Evolutionary conservation across 2,797 vertebrate genomes (phyloP), one percentile per base, ranked within the genome.

Genomic region (Gadopsis marmoratus): DNA sequence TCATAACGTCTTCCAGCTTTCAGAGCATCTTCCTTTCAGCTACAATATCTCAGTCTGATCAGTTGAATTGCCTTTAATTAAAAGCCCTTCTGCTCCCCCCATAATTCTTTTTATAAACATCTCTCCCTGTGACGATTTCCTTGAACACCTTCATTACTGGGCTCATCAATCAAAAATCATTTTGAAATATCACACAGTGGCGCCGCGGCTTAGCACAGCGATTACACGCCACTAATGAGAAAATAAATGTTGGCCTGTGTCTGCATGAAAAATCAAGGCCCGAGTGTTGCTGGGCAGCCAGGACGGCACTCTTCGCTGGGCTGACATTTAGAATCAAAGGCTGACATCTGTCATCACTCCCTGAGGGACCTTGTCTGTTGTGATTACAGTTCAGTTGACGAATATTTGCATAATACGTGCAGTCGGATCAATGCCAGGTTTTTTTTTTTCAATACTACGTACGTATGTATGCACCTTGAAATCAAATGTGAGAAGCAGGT

Each of bases 321-420:
- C 81, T 93, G 94, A 92, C 93, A 91, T 94, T 92, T 90, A 88
- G 89, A 95, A 93, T 95, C 90, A 93, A 93, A 94, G 79, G 82
- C 81, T 93, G 94, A 94, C 94, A 93, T 95, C 93, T 94, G 94
- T 92, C 93, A 92, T 73, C 68, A 62, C 80, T 93, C 93, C 90
- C 94, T 55, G 9, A 86, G 92, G 91, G 92, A 80, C 65, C 85
- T 85, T 94, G 94, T 94, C 94, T 91, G 86, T 88, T 93, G 83
- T 92, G 88, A 92, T 94, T 93, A 94, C 89, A 84, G 69, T 66
- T 89, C 79, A 63, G 81, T 87, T 89, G 83, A 87, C 63, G 61
- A 17, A 23, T 66, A 93, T 95, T 93, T 94, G 91, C 93, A 93
- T 94, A 90, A 90, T 84, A 86, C 84, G 55, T 81, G 68, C 66